These are phyloP conservation scores for Typhlomys cinereus DNA, from an alignment of 2,113 vertebrate species.

Conservation along the genomic window DNA sequence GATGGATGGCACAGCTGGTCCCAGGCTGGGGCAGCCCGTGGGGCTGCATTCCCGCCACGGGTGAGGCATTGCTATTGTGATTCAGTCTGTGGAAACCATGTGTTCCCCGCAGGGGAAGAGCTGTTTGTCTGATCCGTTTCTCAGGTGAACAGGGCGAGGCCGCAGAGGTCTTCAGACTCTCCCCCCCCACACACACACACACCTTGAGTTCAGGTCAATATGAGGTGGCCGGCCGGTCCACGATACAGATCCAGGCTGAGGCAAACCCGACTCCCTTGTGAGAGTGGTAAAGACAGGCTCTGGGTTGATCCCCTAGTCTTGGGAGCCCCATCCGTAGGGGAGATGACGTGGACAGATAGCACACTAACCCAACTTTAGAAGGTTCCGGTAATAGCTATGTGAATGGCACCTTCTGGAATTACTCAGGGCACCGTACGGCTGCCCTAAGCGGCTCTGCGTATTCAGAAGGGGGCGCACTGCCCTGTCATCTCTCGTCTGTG, in stretches of 20 bases:
- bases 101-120: not conserved
- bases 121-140: not conserved
- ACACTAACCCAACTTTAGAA: not conserved
- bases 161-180: not conserved
- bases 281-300: too few relatives aligned
- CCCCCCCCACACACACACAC: too few relatives aligned
- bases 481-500: too few relatives aligned
- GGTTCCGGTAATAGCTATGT: not conserved
- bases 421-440: not conserved
- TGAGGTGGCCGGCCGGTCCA: not conserved
- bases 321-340: not conserved
- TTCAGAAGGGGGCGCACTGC: not conserved
- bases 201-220: not conserved
- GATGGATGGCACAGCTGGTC: slow-evolving; percentile 39
- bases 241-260: not conserved
- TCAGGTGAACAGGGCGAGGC: not conserved
- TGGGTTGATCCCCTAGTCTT: not conserved
- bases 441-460: not conserved
- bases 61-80: not conserved
- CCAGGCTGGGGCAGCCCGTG: accelerated
- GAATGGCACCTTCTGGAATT: not conserved
- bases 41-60: not conserved
- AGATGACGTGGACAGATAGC: not conserved
- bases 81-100: not conserved
- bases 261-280: not conserved